These are phyloP conservation scores for Lycodopsis pacificus DNA, from an alignment of 2,797 vertebrate genomes.

Conservation along the genomic window DNA sequence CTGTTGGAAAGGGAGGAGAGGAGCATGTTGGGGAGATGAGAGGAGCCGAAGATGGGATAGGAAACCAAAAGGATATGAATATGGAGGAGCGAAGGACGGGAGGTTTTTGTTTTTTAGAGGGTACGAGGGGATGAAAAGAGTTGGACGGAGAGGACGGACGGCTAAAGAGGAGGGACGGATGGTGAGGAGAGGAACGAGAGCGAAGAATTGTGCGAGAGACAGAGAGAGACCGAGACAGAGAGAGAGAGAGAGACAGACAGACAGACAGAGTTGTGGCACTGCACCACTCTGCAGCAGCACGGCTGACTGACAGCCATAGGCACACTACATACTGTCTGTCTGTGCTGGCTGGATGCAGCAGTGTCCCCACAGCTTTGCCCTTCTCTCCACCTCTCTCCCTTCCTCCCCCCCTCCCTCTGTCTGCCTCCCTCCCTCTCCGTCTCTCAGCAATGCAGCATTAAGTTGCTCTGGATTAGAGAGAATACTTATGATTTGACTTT, in stretches of 20 bases:
- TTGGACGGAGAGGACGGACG: slow-evolving; percentile 7
- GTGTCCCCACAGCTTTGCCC: slow-evolving; percentile 65
- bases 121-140: slow-evolving; percentile 13
- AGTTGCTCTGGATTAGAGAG: slow-evolving; percentile 55
- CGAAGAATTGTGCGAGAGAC: slow-evolving; percentile 26
- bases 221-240: slow-evolving; percentile 18
- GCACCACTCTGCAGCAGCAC: slow-evolving; percentile 74
- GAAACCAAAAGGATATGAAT: slow-evolving; percentile 25
- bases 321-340: slow-evolving; percentile 23
- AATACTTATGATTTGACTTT: slow-evolving; percentile 55
- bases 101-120: slow-evolving; percentile 27
- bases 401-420: slow-evolving; percentile 29
- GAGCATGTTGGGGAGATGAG: neutral
- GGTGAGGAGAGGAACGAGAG: slow-evolving; percentile 19
- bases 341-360: slow-evolving; percentile 58
- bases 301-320: slow-evolving; percentile 62
- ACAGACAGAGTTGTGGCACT: slow-evolving; percentile 55
- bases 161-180: slow-evolving; percentile 18
- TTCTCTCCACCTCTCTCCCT: slow-evolving; percentile 37
- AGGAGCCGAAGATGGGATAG: slow-evolving; percentile 3
- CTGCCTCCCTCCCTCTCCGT: slow-evolving; percentile 12
- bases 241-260: slow-evolving; percentile 26
- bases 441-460: slow-evolving; percentile 64
- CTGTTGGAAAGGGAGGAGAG: slow-evolving; percentile 8
- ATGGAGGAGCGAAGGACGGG: slow-evolving; percentile 9